Evolutionary conservation across 2,113 vertebrate species (phyloP), one percentile per base, ranked within the genome.

Genomic region (Hippocampus abdominalis): DNA sequence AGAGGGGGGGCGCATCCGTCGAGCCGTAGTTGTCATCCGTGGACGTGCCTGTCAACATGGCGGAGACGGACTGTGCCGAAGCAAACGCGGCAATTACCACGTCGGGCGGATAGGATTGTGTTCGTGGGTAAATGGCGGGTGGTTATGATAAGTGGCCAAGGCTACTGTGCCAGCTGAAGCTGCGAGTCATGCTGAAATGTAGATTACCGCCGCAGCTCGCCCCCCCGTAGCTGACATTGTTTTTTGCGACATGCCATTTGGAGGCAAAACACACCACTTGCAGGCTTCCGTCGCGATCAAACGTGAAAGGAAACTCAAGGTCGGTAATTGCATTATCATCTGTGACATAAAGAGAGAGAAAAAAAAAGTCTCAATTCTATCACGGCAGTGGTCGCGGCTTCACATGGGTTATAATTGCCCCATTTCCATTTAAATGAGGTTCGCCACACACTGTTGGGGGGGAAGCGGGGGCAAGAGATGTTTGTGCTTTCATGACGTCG

Each of bases 381-480:
- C 76, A 74, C 80, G 79, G 72, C 83, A 76, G 74, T 69, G 72
- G 73, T 75, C 29, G 78, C 73, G 79, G 21, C 80, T 84, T 82
- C 76, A 81, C 53, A 42, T 67, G 81, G 74, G 80, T 82, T 74
- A 74, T 79, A 87, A 85, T 84, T 88, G 82, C 74, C 81, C 70
- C 70, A 86, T 86, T 88, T 88, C 79, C 79, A 86, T 89, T 87
- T 79, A 85, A 88, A 89, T 86, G 77, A 88, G 82, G 42, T 79
- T 82, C 69, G 76, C 46, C 62, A 66, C 81, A 82, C 78, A 75
- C 79, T 29, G 79, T 7, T 49, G 66, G 71, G 83, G 78, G 76
- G 78, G n/a, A n/a, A 36, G 32, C 32, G 65, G 63, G 13, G 63
- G 20, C 44, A 49, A 69, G 63, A 68, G 71, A 73, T 74, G 68